phyloP scores from a whole-genome alignment of 1,140 invertebrate genomes.

The Popillia japonica region DNA sequence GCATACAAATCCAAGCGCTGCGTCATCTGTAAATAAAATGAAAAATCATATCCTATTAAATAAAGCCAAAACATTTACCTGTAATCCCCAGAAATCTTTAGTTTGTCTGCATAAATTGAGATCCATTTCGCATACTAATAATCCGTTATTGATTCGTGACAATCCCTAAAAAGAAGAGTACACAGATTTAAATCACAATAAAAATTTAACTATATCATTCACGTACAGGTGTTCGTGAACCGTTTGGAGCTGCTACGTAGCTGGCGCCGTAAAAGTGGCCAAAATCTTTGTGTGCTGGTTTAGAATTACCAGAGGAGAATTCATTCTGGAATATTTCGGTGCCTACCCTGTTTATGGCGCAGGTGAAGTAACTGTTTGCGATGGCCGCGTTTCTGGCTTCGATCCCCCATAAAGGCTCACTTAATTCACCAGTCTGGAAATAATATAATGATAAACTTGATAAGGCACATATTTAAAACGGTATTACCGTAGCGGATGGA shows the following conservation, averaged over 20 bases:
- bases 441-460: too few species aligned
- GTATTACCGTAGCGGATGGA: conserved; percentile 92
- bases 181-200: background rate
- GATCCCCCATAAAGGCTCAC: conserved; percentile 95
- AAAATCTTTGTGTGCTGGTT: conserved; percentile 90
- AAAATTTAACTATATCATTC: background rate
- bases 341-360: conserved; percentile 96
- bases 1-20: conserved; percentile 93
- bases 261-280: conserved; percentile 98
- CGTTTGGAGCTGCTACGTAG: conserved; percentile 94
- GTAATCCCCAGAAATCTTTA: conserved; percentile 94
- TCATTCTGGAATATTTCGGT: conserved; percentile 90
- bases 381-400: conserved; percentile 97
- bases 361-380: conserved; percentile 94
- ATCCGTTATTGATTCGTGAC: conserved; percentile 85
- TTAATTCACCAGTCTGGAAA: conserved; percentile 67
- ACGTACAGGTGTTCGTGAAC: conserved; percentile 83
- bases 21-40: conserved; percentile 79
- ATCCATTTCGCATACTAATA: conserved; percentile 92
- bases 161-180: conserved; percentile 74
- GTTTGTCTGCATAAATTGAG: conserved; percentile 95
- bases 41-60: background rate
- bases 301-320: conserved; percentile 94
- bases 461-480: too few species aligned
- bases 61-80: conserved; percentile 64